phyloP scores from a whole-genome alignment of 2,797 vertebrate species.

The Florisuga fusca region DNA sequence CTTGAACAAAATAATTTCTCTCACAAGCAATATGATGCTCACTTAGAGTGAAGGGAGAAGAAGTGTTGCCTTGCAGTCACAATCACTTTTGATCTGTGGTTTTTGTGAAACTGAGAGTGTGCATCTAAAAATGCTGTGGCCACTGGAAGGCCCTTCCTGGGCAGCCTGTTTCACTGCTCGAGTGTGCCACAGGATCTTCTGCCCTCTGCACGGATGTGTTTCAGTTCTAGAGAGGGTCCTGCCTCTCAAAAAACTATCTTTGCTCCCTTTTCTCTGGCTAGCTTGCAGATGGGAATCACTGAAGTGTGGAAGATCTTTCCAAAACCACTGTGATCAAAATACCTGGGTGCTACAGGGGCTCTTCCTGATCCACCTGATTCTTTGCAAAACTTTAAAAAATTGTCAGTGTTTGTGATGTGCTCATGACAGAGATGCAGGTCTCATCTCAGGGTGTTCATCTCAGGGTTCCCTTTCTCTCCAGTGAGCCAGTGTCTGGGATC shows the following conservation, averaged over 20 bases:
- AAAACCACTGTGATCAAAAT: neutral
- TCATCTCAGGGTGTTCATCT: neutral
- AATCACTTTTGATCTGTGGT: neutral
- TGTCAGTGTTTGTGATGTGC: neutral
- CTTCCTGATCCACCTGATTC: neutral
- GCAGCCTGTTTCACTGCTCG: accelerated
- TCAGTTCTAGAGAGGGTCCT: neutral
- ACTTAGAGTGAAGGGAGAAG: neutral
- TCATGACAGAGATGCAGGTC: neutral
- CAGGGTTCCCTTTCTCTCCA: neutral
- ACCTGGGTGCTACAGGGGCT: neutral
- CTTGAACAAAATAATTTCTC: neutral
- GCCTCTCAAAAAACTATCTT: neutral
- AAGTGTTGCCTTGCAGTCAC: neutral
- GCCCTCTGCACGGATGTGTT: accelerated
- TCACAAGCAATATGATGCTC: neutral
- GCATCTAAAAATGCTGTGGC: neutral
- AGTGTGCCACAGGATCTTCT: accelerated
- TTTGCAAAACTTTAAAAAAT: neutral
- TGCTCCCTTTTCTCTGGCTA: neutral
- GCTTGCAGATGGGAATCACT: neutral
- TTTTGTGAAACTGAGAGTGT: neutral
- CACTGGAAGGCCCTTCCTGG: neutral
- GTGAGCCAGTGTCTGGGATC: neutral
- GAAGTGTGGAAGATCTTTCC: neutral